These are phyloP conservation scores for Xiphydria camelus DNA, from an alignment of 2,888 invertebrate species.

Conservation along the genomic window DNA sequence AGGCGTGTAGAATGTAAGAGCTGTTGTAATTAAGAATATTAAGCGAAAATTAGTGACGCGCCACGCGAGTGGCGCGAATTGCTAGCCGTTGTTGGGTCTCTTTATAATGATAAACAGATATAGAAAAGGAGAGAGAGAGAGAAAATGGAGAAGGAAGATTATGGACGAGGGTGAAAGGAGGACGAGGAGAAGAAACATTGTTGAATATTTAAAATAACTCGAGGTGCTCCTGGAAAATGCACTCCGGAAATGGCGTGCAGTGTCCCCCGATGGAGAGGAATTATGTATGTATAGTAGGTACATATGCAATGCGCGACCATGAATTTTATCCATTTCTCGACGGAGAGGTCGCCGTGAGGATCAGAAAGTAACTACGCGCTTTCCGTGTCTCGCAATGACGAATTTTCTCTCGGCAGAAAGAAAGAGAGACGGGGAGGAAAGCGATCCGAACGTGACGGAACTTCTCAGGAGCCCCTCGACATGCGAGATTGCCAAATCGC, in stretches of 20 bases:
- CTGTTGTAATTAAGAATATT: conserved; percentile 8
- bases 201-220: conserved; percentile 38
- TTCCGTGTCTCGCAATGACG: no score
- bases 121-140: conserved; percentile 6
- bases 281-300: no score
- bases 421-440: neutral
- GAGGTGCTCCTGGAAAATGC: neutral
- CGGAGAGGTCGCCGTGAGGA: no score
- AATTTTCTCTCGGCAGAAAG: neutral
- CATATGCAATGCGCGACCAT: no score
- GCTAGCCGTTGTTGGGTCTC: conserved; percentile 23
- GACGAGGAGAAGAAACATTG: conserved; percentile 27
- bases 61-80: conserved; percentile 5
- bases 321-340: no score
- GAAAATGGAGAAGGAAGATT: conserved; percentile 5
- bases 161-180: no score
- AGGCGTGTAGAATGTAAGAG: no score
- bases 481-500: conserved; percentile 37
- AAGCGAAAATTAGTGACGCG: conserved; percentile 9
- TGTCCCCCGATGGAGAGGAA: no score
- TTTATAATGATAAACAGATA: conserved; percentile 14
- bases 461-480: conserved; percentile 28
- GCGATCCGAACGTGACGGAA: no score
- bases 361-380: no score
- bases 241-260: neutral